Conservation (phyloP, 2,797 vertebrate genomes). For the Channallabes apus region DNA sequence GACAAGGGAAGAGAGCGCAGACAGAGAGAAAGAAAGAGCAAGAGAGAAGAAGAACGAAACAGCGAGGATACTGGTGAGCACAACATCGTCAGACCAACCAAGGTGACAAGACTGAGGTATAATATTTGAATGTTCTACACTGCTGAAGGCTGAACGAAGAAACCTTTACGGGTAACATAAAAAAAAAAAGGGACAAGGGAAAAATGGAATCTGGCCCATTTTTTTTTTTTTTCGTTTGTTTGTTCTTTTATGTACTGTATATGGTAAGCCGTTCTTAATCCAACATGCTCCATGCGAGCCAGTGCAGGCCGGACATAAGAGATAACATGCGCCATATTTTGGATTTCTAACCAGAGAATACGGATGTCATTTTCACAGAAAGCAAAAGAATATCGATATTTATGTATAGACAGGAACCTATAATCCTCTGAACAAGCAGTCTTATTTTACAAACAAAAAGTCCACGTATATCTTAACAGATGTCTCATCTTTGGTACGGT, state of each 20-base stretch:
- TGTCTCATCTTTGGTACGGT: conserved; percentile 75
- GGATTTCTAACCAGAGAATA: conserved; percentile 55
- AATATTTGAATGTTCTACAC: background rate
- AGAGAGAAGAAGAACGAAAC: background rate
- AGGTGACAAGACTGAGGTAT: conserved; percentile 4
- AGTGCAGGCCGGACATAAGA: conserved; percentile 24
- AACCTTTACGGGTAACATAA: background rate
- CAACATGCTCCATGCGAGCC: conserved; percentile 36
- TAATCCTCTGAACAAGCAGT: conserved; percentile 72
- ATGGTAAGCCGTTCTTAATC: conserved; percentile 45
- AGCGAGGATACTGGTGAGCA: conserved; percentile 9
- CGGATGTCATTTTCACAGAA: conserved; percentile 58
- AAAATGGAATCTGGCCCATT: conserved; percentile 20
- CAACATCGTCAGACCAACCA: conserved; percentile 1
- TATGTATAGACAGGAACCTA: conserved; percentile 67
- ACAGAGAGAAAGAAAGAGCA: background rate
- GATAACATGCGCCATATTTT: conserved; percentile 58
- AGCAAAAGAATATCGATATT: conserved; percentile 72
- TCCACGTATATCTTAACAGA: conserved; percentile 65
- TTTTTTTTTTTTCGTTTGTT: conserved; percentile 54
- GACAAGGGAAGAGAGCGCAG: conserved; percentile 20
- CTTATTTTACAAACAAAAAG: conserved; percentile 70
- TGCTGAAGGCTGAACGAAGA: conserved; percentile 10
- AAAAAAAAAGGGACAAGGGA: background rate
- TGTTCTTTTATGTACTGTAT: conserved; percentile 59